A percentile compares a stretch with the other conserved stretches of the same genome.
Evolutionary conservation across 2,888 invertebrate genomes (phyloP).

Genomic region (Apeira syringaria): DNA sequence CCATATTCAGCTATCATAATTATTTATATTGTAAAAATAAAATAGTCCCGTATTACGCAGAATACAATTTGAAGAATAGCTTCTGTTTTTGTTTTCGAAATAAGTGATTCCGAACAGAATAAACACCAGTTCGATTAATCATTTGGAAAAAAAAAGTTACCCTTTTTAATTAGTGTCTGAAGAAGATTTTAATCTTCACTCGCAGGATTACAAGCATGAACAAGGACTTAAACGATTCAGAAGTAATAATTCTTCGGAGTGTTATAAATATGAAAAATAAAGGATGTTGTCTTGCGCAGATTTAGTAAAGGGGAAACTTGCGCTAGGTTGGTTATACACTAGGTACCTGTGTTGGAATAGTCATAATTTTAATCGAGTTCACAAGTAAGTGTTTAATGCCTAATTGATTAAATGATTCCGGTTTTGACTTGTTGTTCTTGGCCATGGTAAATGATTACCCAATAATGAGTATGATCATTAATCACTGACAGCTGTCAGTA

Average conservation of each 20-base stretch:
- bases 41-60: too few relatives aligned
- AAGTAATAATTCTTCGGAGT: slow-evolving; percentile 80
- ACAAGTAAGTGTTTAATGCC: too few relatives aligned
- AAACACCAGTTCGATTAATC: slow-evolving; percentile 52
- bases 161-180: slow-evolving; percentile 76
- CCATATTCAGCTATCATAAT: too few relatives aligned
- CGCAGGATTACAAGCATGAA: slow-evolving; percentile 72
- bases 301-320: slow-evolving; percentile 48
- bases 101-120: slow-evolving; percentile 21
- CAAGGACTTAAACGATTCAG: slow-evolving; percentile 82
- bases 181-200: slow-evolving; percentile 72
- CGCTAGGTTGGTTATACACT: slow-evolving; percentile 34
- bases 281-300: slow-evolving; percentile 51
- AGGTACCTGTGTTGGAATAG: slow-evolving; percentile 5
- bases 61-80: too few relatives aligned
- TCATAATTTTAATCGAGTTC: too few relatives aligned
- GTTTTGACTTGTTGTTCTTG: too few relatives aligned
- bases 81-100: not conserved
- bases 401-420: too few relatives aligned
- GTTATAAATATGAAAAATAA: slow-evolving; percentile 79
- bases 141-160: slow-evolving; percentile 70
- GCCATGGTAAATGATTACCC: too few relatives aligned
- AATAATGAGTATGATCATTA: too few relatives aligned
- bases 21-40: too few relatives aligned
- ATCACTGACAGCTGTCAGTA: too few relatives aligned